A percentile compares a stretch with the other conserved stretches of the same genome.
Conservation (phyloP, 2,113 vertebrate species). For the Apodemus sylvaticus region DNA sequence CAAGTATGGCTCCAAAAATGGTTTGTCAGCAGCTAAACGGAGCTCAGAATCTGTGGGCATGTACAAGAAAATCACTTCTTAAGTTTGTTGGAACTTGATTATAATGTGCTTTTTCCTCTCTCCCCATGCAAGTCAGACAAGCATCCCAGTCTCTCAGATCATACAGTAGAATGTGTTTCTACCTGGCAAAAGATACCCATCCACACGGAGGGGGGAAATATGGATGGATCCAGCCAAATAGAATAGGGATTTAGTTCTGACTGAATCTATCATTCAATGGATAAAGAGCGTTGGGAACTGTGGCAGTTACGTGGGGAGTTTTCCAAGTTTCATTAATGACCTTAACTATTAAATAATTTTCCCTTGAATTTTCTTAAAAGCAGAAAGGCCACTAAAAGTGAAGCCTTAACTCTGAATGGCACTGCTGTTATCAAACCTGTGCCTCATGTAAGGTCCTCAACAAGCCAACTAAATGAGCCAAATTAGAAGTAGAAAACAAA, state of each 20-base stretch:
- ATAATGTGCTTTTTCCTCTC: constrained; percentile 17
- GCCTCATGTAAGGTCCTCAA: background rate
- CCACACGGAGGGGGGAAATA: background rate
- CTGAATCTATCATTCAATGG: background rate
- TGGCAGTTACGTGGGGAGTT: background rate
- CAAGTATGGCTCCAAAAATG: constrained; percentile 84
- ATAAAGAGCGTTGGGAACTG: background rate
- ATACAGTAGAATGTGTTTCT: constrained; percentile 5
- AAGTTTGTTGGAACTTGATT: constrained; percentile 61
- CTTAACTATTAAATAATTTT: background rate
- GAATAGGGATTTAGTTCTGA: background rate
- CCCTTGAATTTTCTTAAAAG: background rate
- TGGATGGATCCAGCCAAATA: background rate
- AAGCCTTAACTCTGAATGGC: background rate
- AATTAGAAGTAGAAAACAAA: background rate
- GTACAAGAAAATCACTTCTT: constrained; percentile 74
- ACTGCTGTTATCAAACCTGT: background rate
- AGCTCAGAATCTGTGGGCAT: constrained; percentile 60
- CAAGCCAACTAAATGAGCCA: background rate
- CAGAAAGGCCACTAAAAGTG: background rate
- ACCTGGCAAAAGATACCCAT: background rate
- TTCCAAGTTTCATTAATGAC: background rate
- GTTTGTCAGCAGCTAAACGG: constrained; percentile 85
- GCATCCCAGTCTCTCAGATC: background rate
- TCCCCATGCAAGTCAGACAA: background rate